Evolutionary conservation across 2,888 invertebrate species (phyloP).

Genomic region (Fabriciana adippe): DNA sequence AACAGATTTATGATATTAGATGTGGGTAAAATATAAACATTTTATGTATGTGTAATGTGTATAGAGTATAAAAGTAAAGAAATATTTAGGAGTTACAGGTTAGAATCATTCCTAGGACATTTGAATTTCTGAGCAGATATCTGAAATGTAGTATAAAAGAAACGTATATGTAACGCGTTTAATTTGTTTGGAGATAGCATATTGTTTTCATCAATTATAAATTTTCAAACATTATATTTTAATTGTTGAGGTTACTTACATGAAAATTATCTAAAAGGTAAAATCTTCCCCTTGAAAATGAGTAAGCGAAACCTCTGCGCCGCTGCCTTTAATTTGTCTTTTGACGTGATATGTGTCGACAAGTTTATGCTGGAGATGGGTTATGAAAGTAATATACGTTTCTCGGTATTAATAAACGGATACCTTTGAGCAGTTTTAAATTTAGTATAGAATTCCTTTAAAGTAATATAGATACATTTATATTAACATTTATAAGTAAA

Average conservation of each 20-base stretch:
- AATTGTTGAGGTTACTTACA: constrained; percentile 23
- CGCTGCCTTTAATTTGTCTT: constrained; percentile 40
- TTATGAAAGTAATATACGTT: constrained; percentile 33
- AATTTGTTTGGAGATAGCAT: neutral
- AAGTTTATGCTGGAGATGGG: constrained; percentile 36
- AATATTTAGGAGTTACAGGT: too few species aligned
- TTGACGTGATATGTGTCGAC: constrained; percentile 41
- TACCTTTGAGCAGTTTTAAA: constrained; percentile 26
- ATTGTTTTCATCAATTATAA: constrained; percentile 8
- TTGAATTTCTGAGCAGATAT: too few species aligned
- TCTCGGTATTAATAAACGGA: constrained; percentile 36
- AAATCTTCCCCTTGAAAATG: constrained; percentile 38
- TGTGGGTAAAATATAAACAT: too few species aligned
- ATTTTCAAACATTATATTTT: constrained; percentile 6
- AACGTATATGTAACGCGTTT: too few species aligned
- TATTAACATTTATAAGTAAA: neutral
- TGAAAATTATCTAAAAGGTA: constrained; percentile 32
- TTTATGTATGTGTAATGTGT: too few species aligned
- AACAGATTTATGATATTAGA: too few species aligned
- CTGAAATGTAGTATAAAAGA: too few species aligned
- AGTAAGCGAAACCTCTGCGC: constrained; percentile 40
- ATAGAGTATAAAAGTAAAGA: too few species aligned
- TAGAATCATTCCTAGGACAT: too few species aligned
- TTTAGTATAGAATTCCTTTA: constrained; percentile 17
- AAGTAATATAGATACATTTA: neutral